Base-by-base conservation (phyloP, 2,113 vertebrate species). In the Rhegmatorhina hoffmannsi region DNA sequence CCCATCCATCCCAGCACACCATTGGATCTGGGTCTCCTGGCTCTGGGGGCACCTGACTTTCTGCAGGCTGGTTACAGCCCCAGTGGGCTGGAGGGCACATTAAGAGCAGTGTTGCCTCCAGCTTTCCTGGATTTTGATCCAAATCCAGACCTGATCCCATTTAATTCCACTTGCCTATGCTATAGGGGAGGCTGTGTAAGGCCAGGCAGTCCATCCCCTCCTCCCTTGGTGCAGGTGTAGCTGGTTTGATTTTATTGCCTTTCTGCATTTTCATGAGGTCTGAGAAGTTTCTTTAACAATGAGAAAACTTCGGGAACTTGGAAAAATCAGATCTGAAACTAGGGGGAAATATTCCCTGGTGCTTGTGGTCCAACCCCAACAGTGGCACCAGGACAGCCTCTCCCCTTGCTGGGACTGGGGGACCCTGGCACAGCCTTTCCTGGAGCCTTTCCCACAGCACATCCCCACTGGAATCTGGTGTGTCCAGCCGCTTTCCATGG, bases 11-110 rank as follows among this genome's bases (percentile, higher is more conserved):
- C 80, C 3, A 6, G 46, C 23, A 23, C 31, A 36, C n/a, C 0
- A 1, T 3, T 6, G 17, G 33, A 26, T 18, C 3, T 1, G 10
- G 29, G n/a, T 2, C 3, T 69, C 50, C 23, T 0, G 1, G 40
- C 11, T 29, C 10, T 15, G 13, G 10, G 26, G 18, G 6, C 4
- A 49, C 24, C 47, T 47, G 59, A 20, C 55, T 40, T 33, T 50
- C 20, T 33, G 29, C 43, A 43, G 44, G 5, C 20, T n/a, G 55
- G 40, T 23, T 14, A 1, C n/a, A 20, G 66, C n/a, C 59, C 76
- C 0, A 0, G 28, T 1, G 19, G 38, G 31, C 16, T 0, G 1
- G 40, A 15, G 19, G 13, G 21, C 33, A 18, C 29, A 0, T 12
- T 69, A 20, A 36, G 43, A 47, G 72, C 60, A 33, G 24, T 0